These are phyloP conservation scores for Druon quercuslanigerum DNA, from an alignment of 1,140 invertebrate genomes.

Conservation along the genomic window DNA sequence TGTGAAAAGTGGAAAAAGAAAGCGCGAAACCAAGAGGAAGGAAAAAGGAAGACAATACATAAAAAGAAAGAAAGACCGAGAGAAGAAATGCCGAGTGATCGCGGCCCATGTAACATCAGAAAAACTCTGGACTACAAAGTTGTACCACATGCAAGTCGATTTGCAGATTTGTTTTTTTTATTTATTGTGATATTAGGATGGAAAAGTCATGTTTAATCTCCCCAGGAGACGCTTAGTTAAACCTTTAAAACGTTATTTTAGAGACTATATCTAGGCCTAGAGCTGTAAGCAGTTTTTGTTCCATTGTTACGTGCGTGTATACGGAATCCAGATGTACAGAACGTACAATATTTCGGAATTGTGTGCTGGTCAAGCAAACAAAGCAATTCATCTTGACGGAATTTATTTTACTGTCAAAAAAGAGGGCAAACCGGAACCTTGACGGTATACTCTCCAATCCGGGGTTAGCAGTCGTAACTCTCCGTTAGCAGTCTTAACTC, in stretches of 20 bases:
- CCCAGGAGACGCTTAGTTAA: slow-evolving; percentile 27
- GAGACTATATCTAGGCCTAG: slow-evolving; percentile 24
- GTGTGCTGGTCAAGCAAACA: neutral
- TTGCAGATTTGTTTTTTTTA: slow-evolving; percentile 36
- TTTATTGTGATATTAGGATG: slow-evolving; percentile 46
- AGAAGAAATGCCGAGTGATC: neutral
- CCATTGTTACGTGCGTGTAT: slow-evolving; percentile 31
- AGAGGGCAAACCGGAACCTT: no score
- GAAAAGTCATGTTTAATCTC: slow-evolving; percentile 34
- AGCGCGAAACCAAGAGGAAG: neutral
- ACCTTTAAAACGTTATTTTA: slow-evolving; percentile 9
- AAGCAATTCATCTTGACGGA: neutral
- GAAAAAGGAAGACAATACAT: neutral
- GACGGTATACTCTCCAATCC: no score
- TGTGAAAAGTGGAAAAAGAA: slow-evolving; percentile 23
- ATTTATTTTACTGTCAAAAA: no score
- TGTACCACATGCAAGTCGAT: slow-evolving; percentile 3
- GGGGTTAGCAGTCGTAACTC: no score
- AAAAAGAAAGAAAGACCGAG: slow-evolving; percentile 8
- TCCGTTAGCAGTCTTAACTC: no score
- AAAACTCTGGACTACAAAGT: slow-evolving; percentile 8
- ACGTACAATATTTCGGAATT: slow-evolving; percentile 11
- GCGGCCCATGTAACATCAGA: neutral
- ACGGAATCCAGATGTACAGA: slow-evolving; percentile 21
- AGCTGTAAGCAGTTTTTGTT: slow-evolving; percentile 23